Evolutionary conservation across 2,888 invertebrate genomes (phyloP).

Genomic region (Drosophila birchii): DNA sequence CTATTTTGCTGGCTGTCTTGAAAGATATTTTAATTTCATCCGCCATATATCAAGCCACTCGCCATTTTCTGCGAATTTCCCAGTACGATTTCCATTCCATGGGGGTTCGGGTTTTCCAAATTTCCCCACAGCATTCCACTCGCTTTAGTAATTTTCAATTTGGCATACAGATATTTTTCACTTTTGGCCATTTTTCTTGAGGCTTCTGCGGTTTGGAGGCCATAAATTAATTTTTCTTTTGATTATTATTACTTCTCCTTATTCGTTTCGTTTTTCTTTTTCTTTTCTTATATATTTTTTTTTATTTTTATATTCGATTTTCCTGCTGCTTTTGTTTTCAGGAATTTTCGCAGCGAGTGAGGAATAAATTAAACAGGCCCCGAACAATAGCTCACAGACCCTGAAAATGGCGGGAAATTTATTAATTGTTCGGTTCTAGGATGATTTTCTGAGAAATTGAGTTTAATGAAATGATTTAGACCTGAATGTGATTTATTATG

Average conservation of each 20-base stretch:
- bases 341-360: conserved; percentile 66
- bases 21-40: conserved; percentile 82
- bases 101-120: conserved; percentile 25
- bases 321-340: conserved; percentile 60
- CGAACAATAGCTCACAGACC: conserved; percentile 38
- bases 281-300: not conserved
- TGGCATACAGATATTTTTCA: conserved; percentile 43
- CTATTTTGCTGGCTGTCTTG: conserved; percentile 46
- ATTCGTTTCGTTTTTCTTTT: conserved; percentile 35
- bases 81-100: conserved; percentile 16
- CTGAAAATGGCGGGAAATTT: conserved; percentile 35
- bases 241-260: conserved; percentile 76
- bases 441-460: conserved; percentile 22
- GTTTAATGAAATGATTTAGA: not conserved
- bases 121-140: conserved; percentile 20
- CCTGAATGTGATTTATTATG: conserved; percentile 5
- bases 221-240: conserved; percentile 78
- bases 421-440: conserved; percentile 41
- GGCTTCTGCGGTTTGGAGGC: conserved; percentile 68
- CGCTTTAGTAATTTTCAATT: conserved; percentile 30
- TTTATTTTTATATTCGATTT: conserved; percentile 9
- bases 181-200: conserved; percentile 49
- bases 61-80: conserved; percentile 67
- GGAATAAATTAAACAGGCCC: conserved; percentile 74
- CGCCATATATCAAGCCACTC: conserved; percentile 60